Evolutionary conservation across 2,113 vertebrate species (phyloP), one percentile per base, ranked within the genome.

Genomic region (Litocranius walleri): DNA sequence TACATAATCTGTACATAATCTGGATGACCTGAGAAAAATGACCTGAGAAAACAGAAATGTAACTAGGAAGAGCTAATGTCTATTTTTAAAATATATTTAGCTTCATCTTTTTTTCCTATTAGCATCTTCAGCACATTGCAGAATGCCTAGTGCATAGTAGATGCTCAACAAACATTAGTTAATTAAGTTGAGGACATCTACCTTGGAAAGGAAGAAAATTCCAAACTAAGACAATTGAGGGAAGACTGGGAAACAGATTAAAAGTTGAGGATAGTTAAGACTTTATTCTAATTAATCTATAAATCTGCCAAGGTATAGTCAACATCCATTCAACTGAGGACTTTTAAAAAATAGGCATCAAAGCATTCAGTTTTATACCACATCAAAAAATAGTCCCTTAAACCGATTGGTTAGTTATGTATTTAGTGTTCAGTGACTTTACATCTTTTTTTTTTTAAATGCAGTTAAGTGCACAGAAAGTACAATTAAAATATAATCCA

Each of bases 161-260:
- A 90, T 94, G n/a, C 56, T 97, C 43, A 95, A 86, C 45, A 88
- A 95, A 61, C n/a, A 90, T 84, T 74, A 90, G 52, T 48, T 95
- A 85, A 59, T 62, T 81, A 91, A 91, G 25, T 29, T 95, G 77
- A 97, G 86, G 86, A 88, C 77, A 84, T 91, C 86, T 95, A 91
- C 90, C 54, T 77, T 95, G 50, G 52, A 92, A 95, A 96, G 86
- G 50, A 96, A 95, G 77, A 88, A 43, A 96, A 97, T 88, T 84
- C 64, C 81, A 94, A 33, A 92, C 56, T 88, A 62, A 90, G 27
- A 87, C 27, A 95, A 90, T 3, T 94, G 57, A 96, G 92, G 74
- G 81, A 80, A 90, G 40, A 83, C 29, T 95, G 61, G 13, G 57
- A 92, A 94, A 96, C 12, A 96, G 61, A 90, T 82, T 88, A 61